These are phyloP conservation scores for Phylloscopus collybita DNA, from an alignment of 2,797 vertebrate species.

Conservation along the genomic window DNA sequence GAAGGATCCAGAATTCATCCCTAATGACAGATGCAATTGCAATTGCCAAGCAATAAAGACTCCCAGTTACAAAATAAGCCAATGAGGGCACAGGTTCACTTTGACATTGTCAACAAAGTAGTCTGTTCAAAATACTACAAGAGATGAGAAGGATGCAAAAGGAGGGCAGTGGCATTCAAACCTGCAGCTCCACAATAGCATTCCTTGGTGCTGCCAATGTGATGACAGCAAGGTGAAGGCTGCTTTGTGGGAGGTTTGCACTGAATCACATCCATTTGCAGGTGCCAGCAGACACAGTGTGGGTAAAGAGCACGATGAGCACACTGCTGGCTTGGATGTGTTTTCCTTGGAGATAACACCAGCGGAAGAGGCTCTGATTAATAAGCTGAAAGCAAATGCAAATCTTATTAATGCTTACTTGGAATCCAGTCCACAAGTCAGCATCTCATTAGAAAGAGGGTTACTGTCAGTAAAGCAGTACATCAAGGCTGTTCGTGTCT, in stretches of 20 bases:
- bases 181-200: not conserved
- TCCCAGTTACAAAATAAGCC: not conserved
- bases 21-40: not conserved
- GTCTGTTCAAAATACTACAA: not conserved
- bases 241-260: not conserved
- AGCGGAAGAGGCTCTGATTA: not conserved
- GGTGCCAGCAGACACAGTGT: constrained; percentile 1
- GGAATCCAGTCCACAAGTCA: not conserved
- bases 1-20: not conserved
- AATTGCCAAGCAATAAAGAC: not conserved
- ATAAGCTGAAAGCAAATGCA: not conserved
- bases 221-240: not conserved
- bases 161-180: not conserved
- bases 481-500: not conserved
- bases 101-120: not conserved
- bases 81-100: not conserved
- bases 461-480: not conserved
- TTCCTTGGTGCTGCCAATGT: not conserved
- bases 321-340: not conserved
- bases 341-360: constrained; percentile 13
- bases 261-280: not conserved
- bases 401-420: constrained; percentile 1
- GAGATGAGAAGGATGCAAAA: not conserved
- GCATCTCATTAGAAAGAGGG: not conserved
- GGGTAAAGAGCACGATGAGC: not conserved